Percentiles rank a stretch among this genome's conserved stretches.
phyloP scores from a whole-genome alignment of 2,113 vertebrate species.

The Xenopus laevis region DNA sequence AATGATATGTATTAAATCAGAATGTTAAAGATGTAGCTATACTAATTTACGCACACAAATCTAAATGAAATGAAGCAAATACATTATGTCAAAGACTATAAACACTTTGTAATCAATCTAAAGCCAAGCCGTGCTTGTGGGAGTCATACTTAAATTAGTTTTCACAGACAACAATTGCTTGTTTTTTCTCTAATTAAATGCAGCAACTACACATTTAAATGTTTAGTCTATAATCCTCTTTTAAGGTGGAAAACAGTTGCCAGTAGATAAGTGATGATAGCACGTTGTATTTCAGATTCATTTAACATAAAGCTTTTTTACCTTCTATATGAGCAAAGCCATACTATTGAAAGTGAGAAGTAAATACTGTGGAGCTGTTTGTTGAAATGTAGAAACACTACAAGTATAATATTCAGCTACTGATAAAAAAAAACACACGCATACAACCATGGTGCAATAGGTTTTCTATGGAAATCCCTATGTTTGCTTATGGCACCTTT shows the following conservation, averaged over 20 bases:
- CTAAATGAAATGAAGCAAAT: neutral
- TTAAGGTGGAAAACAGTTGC: slow-evolving; percentile 41
- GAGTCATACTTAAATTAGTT: slow-evolving; percentile 29
- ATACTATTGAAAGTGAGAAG: slow-evolving; percentile 50
- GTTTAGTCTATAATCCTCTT: slow-evolving; percentile 42
- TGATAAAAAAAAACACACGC: slow-evolving; percentile 47
- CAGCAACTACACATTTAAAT: slow-evolving; percentile 39
- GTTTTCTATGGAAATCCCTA: slow-evolving; percentile 41
- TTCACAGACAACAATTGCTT: slow-evolving; percentile 41
- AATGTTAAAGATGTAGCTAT: no score
- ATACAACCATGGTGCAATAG: slow-evolving; percentile 9
- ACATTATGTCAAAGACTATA: slow-evolving; percentile 33
- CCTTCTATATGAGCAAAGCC: slow-evolving; percentile 34
- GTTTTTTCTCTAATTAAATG: slow-evolving; percentile 43
- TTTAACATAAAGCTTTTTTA: slow-evolving; percentile 34
- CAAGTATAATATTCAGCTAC: slow-evolving; percentile 45
- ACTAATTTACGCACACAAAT: no score
- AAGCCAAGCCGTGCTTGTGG: slow-evolving; percentile 20
- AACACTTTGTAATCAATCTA: slow-evolving; percentile 36
- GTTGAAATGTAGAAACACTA: slow-evolving; percentile 49
- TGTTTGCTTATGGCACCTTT: slow-evolving; percentile 41
- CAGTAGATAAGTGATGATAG: slow-evolving; percentile 38
- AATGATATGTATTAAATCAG: slow-evolving; percentile 1
- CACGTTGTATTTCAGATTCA: slow-evolving; percentile 37
- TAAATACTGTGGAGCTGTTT: slow-evolving; percentile 52